Evolutionary conservation across 2,797 vertebrate genomes (phyloP).

Genomic region (Mycteria americana): DNA sequence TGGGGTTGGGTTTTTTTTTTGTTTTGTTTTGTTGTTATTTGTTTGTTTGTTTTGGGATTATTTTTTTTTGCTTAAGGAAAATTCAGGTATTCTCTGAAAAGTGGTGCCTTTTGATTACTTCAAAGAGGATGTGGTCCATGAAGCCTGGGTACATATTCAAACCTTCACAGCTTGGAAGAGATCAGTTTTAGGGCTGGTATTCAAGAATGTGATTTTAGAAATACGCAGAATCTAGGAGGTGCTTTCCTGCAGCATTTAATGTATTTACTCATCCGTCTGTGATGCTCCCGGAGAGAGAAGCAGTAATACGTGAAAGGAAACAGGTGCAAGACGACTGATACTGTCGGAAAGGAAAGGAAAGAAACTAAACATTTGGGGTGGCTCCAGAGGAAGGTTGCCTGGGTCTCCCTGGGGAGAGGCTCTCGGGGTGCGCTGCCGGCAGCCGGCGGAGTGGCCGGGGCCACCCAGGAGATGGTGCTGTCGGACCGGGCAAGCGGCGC

Average conservation of each 20-base stretch:
- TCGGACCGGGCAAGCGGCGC: not conserved
- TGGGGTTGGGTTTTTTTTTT: too few species aligned
- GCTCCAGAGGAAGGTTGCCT: not conserved
- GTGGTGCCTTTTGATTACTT: not conserved
- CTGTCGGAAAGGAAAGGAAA: not conserved
- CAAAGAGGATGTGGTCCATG: not conserved
- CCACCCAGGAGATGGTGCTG: constrained; percentile 66
- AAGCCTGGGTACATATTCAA: not conserved
- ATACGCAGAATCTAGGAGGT: not conserved
- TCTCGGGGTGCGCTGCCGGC: not conserved
- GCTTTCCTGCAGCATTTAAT: not conserved
- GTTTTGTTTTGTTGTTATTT: not conserved
- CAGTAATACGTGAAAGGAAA: not conserved
- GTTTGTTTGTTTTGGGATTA: not conserved
- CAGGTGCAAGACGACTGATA: not conserved
- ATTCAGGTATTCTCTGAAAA: not conserved
- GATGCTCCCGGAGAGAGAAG: not conserved
- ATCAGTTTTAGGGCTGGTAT: not conserved
- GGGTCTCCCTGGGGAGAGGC: not conserved
- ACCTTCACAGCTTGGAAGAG: not conserved
- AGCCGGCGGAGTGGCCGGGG: not conserved
- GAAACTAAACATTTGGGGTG: not conserved
- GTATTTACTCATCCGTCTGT: not conserved
- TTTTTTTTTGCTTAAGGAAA: not conserved
- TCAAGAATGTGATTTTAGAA: not conserved